phyloP scores from a whole-genome alignment of 2,797 vertebrate genomes.

The Echeneis naucrates region DNA sequence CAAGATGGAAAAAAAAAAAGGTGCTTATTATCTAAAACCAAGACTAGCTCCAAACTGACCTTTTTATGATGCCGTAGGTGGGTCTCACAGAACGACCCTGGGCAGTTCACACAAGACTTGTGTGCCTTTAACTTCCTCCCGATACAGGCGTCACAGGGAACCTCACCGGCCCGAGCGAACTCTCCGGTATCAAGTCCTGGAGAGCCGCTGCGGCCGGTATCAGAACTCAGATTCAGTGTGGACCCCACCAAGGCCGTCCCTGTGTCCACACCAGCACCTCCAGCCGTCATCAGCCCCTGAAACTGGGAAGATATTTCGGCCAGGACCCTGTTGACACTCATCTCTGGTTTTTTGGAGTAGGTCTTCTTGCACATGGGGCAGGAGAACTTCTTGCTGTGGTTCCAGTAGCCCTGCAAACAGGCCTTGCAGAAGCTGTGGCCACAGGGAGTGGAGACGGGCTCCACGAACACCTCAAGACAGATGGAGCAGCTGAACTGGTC shows the following conservation, averaged over 20 bases:
- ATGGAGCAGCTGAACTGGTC: conserved; percentile 88
- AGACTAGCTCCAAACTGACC: conserved; percentile 35
- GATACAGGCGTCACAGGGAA: conserved; percentile 85
- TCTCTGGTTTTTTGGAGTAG: conserved; percentile 81
- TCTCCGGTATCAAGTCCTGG: conserved; percentile 56
- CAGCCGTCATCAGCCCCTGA: conserved; percentile 73
- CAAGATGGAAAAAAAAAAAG: too few species aligned
- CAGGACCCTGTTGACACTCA: conserved; percentile 86
- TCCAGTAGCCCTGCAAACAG: conserved; percentile 87
- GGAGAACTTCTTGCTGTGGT: conserved; percentile 83
- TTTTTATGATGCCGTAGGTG: conserved; percentile 84
- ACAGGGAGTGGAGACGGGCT: conserved; percentile 86
- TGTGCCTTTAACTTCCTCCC: conserved; percentile 85
- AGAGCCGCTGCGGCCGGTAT: background rate
- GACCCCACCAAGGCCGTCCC: conserved; percentile 19
- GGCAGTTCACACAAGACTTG: conserved; percentile 85
- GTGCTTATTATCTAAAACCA: background rate
- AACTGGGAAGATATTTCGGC: conserved; percentile 86
- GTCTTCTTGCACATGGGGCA: conserved; percentile 88
- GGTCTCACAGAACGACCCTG: conserved; percentile 82
- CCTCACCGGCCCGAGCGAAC: conserved; percentile 80
- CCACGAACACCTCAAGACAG: conserved; percentile 87
- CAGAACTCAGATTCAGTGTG: conserved; percentile 46
- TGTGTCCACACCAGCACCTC: background rate
- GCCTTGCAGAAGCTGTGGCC: conserved; percentile 89